A percentile compares a stretch with the other conserved stretches of the same genome.
Conservation (phyloP, 2,113 vertebrate genomes). For the Corythornis cristatus region DNA sequence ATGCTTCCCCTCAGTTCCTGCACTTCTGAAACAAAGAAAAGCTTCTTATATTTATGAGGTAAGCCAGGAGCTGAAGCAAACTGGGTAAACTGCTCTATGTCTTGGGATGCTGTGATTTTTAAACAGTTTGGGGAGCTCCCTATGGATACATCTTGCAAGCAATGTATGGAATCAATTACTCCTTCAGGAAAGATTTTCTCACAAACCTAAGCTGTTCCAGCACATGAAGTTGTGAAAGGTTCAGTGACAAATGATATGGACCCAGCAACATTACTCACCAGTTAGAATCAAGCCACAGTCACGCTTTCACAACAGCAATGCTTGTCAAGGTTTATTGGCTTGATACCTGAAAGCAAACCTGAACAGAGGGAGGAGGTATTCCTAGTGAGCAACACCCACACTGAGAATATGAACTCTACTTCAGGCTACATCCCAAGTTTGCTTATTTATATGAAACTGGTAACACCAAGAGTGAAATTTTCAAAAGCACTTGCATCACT, state of each 20-base stretch:
- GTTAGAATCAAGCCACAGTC: constrained; percentile 58
- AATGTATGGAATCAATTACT: constrained; percentile 30
- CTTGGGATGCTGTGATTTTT: not conserved
- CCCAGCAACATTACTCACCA: constrained; percentile 69
- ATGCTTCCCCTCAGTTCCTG: not conserved
- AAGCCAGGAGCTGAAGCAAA: not conserved
- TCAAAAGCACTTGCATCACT: not conserved
- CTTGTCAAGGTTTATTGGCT: constrained; percentile 1
- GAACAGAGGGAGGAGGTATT: not conserved
- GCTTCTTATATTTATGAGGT: not conserved
- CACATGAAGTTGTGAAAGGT: constrained; percentile 33
- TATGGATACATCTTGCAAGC: constrained; percentile 13
- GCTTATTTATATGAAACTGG: not conserved
- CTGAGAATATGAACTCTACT: not conserved
- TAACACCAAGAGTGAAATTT: not conserved
- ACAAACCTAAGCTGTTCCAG: not conserved
- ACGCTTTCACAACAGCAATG: not conserved
- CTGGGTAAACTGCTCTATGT: not conserved
- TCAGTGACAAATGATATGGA: constrained; percentile 56
- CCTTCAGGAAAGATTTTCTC: constrained; percentile 34
- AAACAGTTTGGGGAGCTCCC: constrained; percentile 7
- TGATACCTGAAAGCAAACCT: not conserved
- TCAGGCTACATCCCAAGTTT: not conserved
- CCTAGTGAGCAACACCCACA: not conserved
- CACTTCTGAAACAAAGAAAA: not conserved